Evolutionary conservation across 2,113 vertebrate genomes (phyloP), one percentile per base, ranked within the genome.

Genomic region (Psophia crepitans): DNA sequence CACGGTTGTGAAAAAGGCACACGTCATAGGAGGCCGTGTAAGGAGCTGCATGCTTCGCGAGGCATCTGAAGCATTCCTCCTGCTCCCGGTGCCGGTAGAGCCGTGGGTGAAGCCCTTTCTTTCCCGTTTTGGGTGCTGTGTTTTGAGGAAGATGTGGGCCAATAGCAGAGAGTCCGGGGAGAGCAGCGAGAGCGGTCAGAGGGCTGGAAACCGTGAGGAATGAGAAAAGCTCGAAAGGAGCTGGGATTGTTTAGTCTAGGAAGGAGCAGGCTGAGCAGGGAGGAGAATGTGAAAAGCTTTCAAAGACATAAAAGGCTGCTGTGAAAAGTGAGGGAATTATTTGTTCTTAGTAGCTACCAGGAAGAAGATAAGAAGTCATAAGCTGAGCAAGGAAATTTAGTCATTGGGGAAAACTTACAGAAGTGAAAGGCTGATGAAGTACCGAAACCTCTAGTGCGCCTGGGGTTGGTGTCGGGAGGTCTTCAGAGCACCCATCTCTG

Each of bases 241-340:
- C 16, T 4, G 8, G 35, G 74, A 64, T 89, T 97, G 96, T 96
- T 97, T 96, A 96, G 96, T 97, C 96, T 96, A 92, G 74, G 61
- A 81, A 64, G 10, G 58, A 83, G 27, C 46, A 77, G 48, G 71
- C 86, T 84, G 73, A 54, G 46, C 8, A 14, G 4, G n/a, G 33
- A 14, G 11, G 23, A 14, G 14, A 13, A 46, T 84, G 57, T 9
- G 53, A 60, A 78, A 84, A 81, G 33, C 61, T 91, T 89, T 91
- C 87, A 60, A 56, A 81, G 84, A 75, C 93, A 71, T 89, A 89
- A 95, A 96, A 96, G 81, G 91, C 89, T 81, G 58, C 60, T 89
- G 73, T 3, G 4, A 46, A 77, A 95, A 81, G 83, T 39, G 48
- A 78, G 69, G 69, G 65, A 75, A 88, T 82, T 61, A 68, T 51